Conservation (phyloP, 2,888 invertebrate genomes). For the Muschampia plurimacula region DNA sequence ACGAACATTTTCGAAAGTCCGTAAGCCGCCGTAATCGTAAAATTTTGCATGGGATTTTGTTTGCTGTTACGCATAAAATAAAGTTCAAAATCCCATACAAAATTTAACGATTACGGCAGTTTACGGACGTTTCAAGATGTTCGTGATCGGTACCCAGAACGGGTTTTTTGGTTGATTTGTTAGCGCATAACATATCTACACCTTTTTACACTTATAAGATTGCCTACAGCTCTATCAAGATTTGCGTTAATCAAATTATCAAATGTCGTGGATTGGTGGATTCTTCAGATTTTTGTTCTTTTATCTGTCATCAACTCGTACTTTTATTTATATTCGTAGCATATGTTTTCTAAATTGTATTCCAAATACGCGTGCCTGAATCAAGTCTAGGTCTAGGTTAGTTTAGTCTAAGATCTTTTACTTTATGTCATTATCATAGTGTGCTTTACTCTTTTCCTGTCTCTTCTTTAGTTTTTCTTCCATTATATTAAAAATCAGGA, state of each 20-base stretch:
- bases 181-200: no score
- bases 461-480: neutral
- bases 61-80: no score
- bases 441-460: neutral
- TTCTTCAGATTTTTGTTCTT: neutral
- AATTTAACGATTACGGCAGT: no score
- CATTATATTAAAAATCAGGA: neutral
- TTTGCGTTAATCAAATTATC: neutral
- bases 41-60: no score
- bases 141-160: no score
- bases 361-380: neutral
- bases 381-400: neutral
- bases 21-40: no score
- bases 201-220: no score
- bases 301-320: neutral
- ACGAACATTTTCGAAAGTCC: no score
- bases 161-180: no score
- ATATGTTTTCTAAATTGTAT: neutral
- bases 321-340: neutral
- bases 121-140: no score
- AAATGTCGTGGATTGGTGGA: neutral
- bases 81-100: no score
- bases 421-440: neutral
- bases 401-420: neutral
- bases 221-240: neutral